Evolutionary conservation across 2,888 invertebrate species (phyloP).

Genomic region (Aleiodes testaceus): DNA sequence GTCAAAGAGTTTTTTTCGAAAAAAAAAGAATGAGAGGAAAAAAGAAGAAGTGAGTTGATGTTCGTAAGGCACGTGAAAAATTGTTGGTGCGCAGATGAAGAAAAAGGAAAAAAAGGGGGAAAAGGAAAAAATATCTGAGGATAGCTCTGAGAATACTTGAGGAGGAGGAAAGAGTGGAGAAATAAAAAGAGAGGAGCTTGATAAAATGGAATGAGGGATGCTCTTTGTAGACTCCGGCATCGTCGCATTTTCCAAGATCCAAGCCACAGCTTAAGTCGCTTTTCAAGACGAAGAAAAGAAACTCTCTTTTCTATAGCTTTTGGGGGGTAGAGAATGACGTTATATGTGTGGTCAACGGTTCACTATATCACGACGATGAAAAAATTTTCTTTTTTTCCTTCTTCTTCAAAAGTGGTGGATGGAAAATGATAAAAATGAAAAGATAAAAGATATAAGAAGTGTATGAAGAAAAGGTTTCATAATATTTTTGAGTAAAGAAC

Average conservation of each 20-base stretch:
- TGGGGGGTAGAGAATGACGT: not conserved
- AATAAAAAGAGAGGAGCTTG: constrained; percentile 1
- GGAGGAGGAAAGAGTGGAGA: no score
- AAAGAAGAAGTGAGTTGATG: constrained; percentile 24
- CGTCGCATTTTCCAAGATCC: constrained; percentile 26
- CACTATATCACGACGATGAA: constrained; percentile 20
- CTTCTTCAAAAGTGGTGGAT: not conserved
- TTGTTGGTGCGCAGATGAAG: constrained; percentile 4
- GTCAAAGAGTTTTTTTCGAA: constrained; percentile 1
- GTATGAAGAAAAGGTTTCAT: not conserved
- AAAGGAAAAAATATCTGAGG: constrained; percentile 1
- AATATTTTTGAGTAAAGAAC: constrained; percentile 4
- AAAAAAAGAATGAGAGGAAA: constrained; percentile 1
- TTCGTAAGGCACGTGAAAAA: constrained; percentile 30
- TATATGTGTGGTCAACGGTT: constrained; percentile 22
- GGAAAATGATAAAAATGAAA: not conserved
- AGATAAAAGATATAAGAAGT: not conserved
- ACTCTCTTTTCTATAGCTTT: constrained; percentile 20
- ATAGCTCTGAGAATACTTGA: constrained; percentile 7
- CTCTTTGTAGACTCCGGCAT: constrained; percentile 21
- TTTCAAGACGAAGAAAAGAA: constrained; percentile 24
- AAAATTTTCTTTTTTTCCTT: not conserved
- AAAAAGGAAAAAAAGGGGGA: not conserved
- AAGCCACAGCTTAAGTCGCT: constrained; percentile 9
- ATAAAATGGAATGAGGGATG: constrained; percentile 3